Percentiles rank a stretch among this genome's conserved stretches.
Evolutionary conservation across 2,888 invertebrate genomes (phyloP).

Genomic region (Uropetala carovei): DNA sequence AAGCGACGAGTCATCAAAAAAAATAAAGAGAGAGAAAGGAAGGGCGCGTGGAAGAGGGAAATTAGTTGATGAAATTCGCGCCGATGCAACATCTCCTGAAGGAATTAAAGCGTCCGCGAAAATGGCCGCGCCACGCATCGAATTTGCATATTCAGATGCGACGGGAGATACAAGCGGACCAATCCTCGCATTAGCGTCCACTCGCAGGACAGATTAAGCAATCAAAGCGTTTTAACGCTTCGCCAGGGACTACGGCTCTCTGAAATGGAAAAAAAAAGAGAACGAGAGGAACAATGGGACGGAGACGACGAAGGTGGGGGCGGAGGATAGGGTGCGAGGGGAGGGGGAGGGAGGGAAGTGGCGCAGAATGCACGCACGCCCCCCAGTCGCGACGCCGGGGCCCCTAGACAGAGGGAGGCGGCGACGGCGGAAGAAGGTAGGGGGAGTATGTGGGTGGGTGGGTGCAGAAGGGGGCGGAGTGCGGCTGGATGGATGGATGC

Average conservation of each 20-base stretch:
- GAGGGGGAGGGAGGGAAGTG: neutral
- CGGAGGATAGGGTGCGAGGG: neutral
- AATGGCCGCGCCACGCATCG: constrained; percentile 39
- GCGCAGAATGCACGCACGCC: constrained; percentile 38
- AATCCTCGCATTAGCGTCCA: constrained; percentile 57
- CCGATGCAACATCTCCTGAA: constrained; percentile 17
- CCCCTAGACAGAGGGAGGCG: constrained; percentile 43
- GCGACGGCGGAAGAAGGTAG: constrained; percentile 62
- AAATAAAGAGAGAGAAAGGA: constrained; percentile 21
- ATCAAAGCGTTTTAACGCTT: constrained; percentile 61
- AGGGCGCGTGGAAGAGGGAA: constrained; percentile 22
- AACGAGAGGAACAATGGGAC: neutral
- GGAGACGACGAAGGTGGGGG: neutral
- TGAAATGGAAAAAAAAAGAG: constrained; percentile 13
- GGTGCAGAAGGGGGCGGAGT: neutral
- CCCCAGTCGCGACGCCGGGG: constrained; percentile 36
- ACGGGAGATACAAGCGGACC: constrained; percentile 35
- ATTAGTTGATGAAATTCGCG: constrained; percentile 48
- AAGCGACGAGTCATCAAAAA: neutral
- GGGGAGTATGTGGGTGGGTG: constrained; percentile 45
- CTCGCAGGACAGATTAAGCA: constrained; percentile 63
- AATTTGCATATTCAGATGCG: constrained; percentile 57
- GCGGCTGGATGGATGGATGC: constrained; percentile 31
- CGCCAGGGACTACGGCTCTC: constrained; percentile 20
- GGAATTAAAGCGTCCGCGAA: constrained; percentile 40